Conservation (phyloP, 2,797 vertebrate species). For the Lindbergichthys nudifrons region DNA sequence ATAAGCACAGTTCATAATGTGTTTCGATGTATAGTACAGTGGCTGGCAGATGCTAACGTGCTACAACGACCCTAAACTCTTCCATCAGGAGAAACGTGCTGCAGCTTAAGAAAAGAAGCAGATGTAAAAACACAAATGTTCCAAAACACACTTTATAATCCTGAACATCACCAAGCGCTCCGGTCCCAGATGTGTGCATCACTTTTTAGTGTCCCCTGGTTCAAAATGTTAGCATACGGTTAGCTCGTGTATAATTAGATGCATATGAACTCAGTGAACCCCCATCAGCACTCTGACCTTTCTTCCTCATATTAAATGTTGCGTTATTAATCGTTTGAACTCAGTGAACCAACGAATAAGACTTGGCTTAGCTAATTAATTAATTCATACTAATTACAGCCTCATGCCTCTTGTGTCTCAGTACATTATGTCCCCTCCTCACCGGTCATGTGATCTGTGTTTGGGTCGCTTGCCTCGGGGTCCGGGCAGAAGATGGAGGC, state of each 20-base stretch:
- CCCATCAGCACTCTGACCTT: slow-evolving; percentile 12
- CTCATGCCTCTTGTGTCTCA: not conserved
- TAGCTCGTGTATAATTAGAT: not conserved
- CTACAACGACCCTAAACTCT: too few species aligned
- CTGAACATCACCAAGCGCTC: too few species aligned
- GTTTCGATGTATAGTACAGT: too few species aligned
- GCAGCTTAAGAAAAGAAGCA: too few species aligned
- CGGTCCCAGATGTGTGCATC: too few species aligned
- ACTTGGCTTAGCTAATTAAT: slow-evolving; percentile 4
- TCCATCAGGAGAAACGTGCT: too few species aligned
- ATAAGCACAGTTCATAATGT: too few species aligned
- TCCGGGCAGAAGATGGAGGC: slow-evolving; percentile 67
- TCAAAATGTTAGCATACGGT: too few species aligned
- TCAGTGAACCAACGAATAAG: not conserved
- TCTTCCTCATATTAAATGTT: not conserved
- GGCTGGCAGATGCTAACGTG: too few species aligned
- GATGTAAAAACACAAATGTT: too few species aligned
- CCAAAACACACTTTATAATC: too few species aligned
- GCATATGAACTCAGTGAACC: not conserved
- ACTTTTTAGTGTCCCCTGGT: too few species aligned
- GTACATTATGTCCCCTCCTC: slow-evolving; percentile 21
- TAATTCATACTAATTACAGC: not conserved
- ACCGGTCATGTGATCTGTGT: slow-evolving; percentile 62
- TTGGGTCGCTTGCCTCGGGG: slow-evolving; percentile 53
- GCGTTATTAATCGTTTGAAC: not conserved